Conservation (phyloP, 2,888 invertebrate genomes). For the Anthophora plumipes region DNA sequence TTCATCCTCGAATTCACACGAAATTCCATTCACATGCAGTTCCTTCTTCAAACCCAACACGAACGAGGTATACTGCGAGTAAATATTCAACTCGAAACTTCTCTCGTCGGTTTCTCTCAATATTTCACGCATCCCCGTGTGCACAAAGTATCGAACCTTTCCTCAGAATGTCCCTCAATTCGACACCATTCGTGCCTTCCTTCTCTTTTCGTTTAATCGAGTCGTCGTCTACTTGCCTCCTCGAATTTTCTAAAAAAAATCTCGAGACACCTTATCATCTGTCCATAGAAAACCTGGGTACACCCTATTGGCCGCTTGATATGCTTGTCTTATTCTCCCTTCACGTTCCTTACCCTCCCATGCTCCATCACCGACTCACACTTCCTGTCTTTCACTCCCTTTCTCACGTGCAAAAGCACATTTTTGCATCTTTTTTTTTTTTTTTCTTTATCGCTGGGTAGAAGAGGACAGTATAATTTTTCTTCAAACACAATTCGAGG, state of each 20-base stretch:
- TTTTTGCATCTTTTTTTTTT: not conserved
- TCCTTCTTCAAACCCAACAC: not conserved
- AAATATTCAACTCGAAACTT: conserved; percentile 5
- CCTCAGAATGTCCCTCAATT: not conserved
- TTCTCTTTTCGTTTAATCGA: no score
- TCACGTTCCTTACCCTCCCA: conserved; percentile 1
- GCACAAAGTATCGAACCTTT: no score
- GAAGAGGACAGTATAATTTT: conserved; percentile 12
- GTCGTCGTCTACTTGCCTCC: no score
- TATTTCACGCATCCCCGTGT: conserved; percentile 8
- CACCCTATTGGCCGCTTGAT: conserved; percentile 48
- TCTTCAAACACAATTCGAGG: conserved; percentile 41
- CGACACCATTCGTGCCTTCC: no score
- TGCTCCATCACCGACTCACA: not conserved
- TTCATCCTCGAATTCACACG: not conserved
- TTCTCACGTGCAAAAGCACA: not conserved
- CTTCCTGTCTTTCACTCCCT: not conserved
- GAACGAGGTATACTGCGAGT: not conserved
- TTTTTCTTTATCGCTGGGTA: not conserved
- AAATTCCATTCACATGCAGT: not conserved
- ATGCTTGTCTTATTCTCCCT: conserved; percentile 56
- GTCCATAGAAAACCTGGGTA: conserved; percentile 26
- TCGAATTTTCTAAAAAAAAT: conserved; percentile 18
- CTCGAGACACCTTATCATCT: conserved; percentile 3
- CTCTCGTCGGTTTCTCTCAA: not conserved